Evolutionary conservation across 2,888 invertebrate genomes (phyloP).

Genomic region (Drosophila kuntzei): DNA sequence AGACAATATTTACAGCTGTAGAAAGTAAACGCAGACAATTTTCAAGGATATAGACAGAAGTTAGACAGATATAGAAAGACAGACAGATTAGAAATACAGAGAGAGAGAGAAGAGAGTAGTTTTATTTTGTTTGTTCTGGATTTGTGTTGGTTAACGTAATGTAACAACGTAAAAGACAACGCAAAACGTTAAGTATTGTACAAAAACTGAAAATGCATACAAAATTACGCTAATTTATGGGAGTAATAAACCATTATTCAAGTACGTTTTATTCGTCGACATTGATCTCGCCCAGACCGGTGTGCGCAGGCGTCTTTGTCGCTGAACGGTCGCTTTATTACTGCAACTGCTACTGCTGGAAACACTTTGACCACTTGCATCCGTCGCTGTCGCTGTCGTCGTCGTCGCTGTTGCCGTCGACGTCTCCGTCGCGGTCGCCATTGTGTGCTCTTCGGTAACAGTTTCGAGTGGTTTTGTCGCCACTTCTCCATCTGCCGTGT

Average conservation of each 20-base stretch:
- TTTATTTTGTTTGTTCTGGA: conserved; percentile 27
- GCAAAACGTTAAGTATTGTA: conserved; percentile 48
- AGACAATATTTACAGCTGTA: conserved; percentile 70
- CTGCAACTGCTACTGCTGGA: conserved; percentile 84
- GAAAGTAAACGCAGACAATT: conserved; percentile 56
- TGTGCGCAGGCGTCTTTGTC: conserved; percentile 90
- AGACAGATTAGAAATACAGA: conserved; percentile 34
- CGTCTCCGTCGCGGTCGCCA: background rate
- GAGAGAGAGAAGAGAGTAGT: conserved; percentile 46
- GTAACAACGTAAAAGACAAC: conserved; percentile 64
- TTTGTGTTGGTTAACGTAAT: conserved; percentile 53
- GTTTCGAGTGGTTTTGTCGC: conserved; percentile 58
- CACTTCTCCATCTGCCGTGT: conserved; percentile 15
- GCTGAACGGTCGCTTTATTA: conserved; percentile 88
- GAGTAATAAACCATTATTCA: conserved; percentile 64
- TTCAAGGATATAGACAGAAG: conserved; percentile 49
- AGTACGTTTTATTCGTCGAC: conserved; percentile 87
- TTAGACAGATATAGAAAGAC: conserved; percentile 35
- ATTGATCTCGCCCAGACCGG: conserved; percentile 93
- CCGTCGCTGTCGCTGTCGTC: conserved; percentile 19
- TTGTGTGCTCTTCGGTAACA: conserved; percentile 42
- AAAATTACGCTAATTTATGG: conserved; percentile 53
- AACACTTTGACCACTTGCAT: conserved; percentile 59
- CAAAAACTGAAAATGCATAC: conserved; percentile 57
- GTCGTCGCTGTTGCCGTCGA: conserved; percentile 30